A percentile compares a stretch with the other conserved stretches of the same genome.
Conservation (phyloP, 2,888 invertebrate genomes). For the Drosophila pegasa region DNA sequence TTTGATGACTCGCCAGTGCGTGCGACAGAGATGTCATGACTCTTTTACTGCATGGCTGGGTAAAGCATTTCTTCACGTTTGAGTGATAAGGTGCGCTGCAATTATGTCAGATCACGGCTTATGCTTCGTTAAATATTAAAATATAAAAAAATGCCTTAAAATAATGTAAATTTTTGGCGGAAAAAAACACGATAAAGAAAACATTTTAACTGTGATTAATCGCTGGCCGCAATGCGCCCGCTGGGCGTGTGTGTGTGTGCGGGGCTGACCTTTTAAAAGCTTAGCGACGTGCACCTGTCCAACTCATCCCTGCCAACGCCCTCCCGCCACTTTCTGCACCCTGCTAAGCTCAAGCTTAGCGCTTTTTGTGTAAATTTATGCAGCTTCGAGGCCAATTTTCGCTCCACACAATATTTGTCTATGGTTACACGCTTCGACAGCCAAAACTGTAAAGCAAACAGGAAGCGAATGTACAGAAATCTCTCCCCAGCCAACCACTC, state of each 20-base stretch:
- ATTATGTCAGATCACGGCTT: slow-evolving; percentile 35
- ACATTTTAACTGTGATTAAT: slow-evolving; percentile 58
- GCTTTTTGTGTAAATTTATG: slow-evolving; percentile 80
- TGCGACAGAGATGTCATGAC: slow-evolving; percentile 9
- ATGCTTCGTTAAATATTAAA: neutral
- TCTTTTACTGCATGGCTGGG: slow-evolving; percentile 21
- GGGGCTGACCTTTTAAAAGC: slow-evolving; percentile 68
- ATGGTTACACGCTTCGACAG: slow-evolving; percentile 78
- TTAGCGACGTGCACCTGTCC: slow-evolving; percentile 66
- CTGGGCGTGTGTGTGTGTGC: slow-evolving; percentile 15
- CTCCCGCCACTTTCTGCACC: slow-evolving; percentile 13
- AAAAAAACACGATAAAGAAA: slow-evolving; percentile 36
- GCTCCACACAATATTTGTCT: slow-evolving; percentile 72
- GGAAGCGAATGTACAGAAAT: slow-evolving; percentile 37
- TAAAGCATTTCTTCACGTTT: slow-evolving; percentile 20
- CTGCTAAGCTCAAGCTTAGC: slow-evolving; percentile 39
- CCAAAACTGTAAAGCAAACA: slow-evolving; percentile 79
- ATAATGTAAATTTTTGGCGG: slow-evolving; percentile 54
- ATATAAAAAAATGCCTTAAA: slow-evolving; percentile 13
- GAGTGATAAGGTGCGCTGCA: slow-evolving; percentile 19
- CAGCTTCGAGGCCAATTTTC: slow-evolving; percentile 74
- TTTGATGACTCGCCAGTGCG: neutral
- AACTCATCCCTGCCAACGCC: neutral
- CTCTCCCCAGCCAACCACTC: slow-evolving; percentile 13
- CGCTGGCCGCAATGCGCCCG: slow-evolving; percentile 46